A percentile compares a stretch with the other conserved stretches of the same genome.
phyloP scores from a whole-genome alignment of 2,797 vertebrate genomes.

The Fringilla coelebs region DNA sequence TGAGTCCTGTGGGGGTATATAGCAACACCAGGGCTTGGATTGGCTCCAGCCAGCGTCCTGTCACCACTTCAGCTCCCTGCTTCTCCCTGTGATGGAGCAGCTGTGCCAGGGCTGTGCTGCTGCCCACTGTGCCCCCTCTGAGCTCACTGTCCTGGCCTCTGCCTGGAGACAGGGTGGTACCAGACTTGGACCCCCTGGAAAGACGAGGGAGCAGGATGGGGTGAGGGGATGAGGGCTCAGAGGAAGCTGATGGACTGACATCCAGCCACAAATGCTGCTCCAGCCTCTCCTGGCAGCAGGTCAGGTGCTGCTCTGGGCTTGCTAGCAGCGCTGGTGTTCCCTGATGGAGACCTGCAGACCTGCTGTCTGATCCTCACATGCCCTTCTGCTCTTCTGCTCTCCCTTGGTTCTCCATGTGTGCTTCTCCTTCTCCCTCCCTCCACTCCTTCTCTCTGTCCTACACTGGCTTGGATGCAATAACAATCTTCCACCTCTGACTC shows the following conservation, averaged over 20 bases:
- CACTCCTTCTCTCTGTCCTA: not conserved
- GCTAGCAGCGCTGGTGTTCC: not conserved
- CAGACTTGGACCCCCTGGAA: not conserved
- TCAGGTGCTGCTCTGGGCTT: not conserved
- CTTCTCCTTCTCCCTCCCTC: not conserved
- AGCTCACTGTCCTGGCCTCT: not conserved
- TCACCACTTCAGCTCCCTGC: not conserved
- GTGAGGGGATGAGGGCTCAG: not conserved
- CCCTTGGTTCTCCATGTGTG: not conserved
- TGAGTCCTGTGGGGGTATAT: rapidly evolving
- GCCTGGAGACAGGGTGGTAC: not conserved
- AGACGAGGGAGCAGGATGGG: not conserved
- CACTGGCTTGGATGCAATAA: constrained; percentile 69
- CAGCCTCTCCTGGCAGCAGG: not conserved
- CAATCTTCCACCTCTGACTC: constrained; percentile 60
- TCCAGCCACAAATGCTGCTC: not conserved
- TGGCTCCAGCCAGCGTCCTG: not conserved
- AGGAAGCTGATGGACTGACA: not conserved
- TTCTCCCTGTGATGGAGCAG: not conserved
- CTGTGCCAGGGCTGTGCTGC: not conserved
- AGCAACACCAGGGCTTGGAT: not conserved
- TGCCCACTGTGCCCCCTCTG: not conserved
- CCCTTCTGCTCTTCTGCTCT: not conserved
- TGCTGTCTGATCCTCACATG: not conserved
- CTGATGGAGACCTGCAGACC: constrained; percentile 31